Evolutionary conservation across 37 sponge, comb jelly and placozoan species (phyloP).

Genomic region (Ianthella basta): DNA sequence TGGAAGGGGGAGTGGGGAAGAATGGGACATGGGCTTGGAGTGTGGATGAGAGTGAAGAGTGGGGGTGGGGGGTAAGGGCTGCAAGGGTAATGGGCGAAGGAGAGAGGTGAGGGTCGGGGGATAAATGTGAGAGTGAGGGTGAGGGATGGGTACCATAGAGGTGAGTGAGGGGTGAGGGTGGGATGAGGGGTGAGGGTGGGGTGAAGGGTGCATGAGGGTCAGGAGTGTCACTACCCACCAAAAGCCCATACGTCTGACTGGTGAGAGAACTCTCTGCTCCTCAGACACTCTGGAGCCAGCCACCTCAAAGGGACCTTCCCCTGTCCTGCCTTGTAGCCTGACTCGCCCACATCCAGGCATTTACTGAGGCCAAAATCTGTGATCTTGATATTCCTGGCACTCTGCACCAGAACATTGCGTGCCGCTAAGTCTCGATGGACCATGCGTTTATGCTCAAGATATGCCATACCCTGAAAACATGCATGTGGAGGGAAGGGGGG

Average conservation of each 20-base stretch:
- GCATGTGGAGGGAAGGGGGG: neutral
- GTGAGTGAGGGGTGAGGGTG: neutral
- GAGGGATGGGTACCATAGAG: neutral
- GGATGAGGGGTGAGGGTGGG: neutral
- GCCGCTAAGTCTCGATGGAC: conserved; percentile 93
- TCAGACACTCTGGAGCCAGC: conserved; percentile 87
- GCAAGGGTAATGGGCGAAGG: neutral
- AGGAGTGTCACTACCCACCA: conserved; percentile 31
- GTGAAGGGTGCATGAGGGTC: neutral
- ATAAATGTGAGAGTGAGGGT: neutral
- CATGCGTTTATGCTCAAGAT: conserved; percentile 84
- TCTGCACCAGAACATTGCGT: conserved; percentile 90
- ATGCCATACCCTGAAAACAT: conserved; percentile 79
- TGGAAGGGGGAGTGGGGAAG: neutral
- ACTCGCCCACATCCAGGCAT: conserved; percentile 79
- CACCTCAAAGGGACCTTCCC: conserved; percentile 90
- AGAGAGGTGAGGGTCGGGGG: neutral
- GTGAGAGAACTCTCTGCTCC: conserved; percentile 70
- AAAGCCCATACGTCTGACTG: conserved; percentile 91
- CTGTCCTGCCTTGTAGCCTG: conserved; percentile 66
- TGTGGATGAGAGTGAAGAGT: too few relatives aligned
- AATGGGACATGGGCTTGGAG: too few relatives aligned
- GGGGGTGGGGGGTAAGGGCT: too few relatives aligned
- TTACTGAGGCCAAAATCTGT: conserved; percentile 94
- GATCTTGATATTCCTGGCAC: conserved; percentile 80